Conservation (phyloP, 2,113 vertebrate species). For the Hemiprocne comata region DNA sequence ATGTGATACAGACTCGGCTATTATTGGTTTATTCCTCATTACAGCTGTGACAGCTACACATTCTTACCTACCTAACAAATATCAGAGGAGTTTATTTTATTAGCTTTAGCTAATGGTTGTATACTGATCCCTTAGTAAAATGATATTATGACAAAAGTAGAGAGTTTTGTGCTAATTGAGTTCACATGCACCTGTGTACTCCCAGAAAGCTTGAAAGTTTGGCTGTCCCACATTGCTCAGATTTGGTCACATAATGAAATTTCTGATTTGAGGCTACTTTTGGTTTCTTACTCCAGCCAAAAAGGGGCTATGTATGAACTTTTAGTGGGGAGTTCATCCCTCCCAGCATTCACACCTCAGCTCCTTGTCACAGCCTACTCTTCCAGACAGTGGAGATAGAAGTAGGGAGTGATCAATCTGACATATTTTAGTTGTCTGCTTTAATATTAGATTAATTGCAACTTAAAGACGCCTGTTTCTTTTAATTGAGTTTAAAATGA, state of each 20-base stretch:
- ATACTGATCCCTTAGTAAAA: background rate
- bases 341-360: background rate
- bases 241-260: background rate
- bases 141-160: background rate
- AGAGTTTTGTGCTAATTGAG: background rate
- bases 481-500: background rate
- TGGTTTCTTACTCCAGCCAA: background rate
- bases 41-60: background rate
- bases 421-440: background rate
- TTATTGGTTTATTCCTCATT: background rate
- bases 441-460: background rate
- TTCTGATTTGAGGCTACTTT: background rate
- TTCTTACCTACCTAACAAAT: background rate
- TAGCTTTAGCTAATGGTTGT: background rate
- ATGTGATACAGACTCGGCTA: background rate
- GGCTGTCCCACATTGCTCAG: background rate
- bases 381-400: background rate
- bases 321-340: background rate
- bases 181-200: background rate
- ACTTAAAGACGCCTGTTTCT: background rate
- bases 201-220: background rate
- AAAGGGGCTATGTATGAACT: background rate
- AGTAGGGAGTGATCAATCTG: background rate
- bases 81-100: slow-evolving; percentile 2
- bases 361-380: background rate